Evolutionary conservation across 2,888 invertebrate genomes (phyloP), one percentile per base, ranked within the genome.

Genomic region (Lasioglossum lativentre): DNA sequence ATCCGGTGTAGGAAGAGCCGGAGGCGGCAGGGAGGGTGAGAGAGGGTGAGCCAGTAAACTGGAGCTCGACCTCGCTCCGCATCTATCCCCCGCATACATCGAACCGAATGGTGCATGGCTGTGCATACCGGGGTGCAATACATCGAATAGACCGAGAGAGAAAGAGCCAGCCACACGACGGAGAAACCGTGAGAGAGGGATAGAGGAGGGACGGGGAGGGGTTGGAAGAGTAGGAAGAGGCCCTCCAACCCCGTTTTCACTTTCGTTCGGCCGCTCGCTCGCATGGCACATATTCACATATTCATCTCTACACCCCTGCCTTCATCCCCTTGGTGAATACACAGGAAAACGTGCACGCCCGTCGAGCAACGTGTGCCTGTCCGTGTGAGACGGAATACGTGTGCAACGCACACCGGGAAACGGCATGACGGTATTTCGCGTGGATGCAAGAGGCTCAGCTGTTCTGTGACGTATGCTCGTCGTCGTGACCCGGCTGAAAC

Each of bases 211-310:
- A 86, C 80, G 82, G 59, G 77, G 85, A 81, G 79, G 81, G 66
- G 66, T 34, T 34, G 79, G 87, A 86, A 84, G 82, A 84, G 85
- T 79, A 86, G 88, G 87, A 85, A 90, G 89, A 89, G 88, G 90
- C 92, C 90, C 91, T 91, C 90, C 92, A 91, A 86, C 92, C 92
- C 89, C 91, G 92, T 91, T 93, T 93, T 93, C 93, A 91, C 93
- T 93, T 93, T 93, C 93, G 90, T 93, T 93, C 90, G 89, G 86
- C 88, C 90, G 88, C 90, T 85, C 88, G 90, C 92, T 92, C 89
- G 88, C 91, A 89, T 93, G 93, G 92, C 93, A 94, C 92, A 94
- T 93, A 93, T 93, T 93, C 93, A 92, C 92, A 91, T 93, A 93
- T 93, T 92, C 93, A 91, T 90, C 90, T 91, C 86, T 71, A 45